Conservation (phyloP, 2,797 vertebrate species). For the Coranthus polyacanthus region DNA sequence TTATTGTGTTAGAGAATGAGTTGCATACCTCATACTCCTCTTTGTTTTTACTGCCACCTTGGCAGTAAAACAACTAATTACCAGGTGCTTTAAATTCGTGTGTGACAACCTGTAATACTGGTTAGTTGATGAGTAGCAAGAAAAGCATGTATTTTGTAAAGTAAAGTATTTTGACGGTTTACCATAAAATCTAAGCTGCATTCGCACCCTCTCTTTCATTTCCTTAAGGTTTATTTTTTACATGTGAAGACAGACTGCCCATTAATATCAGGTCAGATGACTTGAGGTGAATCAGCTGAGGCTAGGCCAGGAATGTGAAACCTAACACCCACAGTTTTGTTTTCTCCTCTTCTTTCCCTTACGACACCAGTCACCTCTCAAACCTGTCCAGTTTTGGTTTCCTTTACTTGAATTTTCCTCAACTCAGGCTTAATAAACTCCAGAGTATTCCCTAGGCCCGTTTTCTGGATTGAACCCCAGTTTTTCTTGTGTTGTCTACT, state of each 20-base stretch:
- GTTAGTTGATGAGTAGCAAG: not conserved
- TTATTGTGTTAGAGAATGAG: too few species aligned
- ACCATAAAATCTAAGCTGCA: not conserved
- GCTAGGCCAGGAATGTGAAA: constrained; percentile 71
- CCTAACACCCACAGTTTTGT: constrained; percentile 30
- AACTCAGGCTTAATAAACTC: too few species aligned
- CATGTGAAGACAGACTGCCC: too few species aligned
- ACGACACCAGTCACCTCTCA: too few species aligned
- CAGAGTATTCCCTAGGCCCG: too few species aligned
- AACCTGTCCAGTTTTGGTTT: constrained; percentile 36
- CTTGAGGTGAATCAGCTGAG: constrained; percentile 36
- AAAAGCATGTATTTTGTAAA: too few species aligned
- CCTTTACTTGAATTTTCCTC: not conserved
- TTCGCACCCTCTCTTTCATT: not conserved
- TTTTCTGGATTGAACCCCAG: not conserved
- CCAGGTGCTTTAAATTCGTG: not conserved
- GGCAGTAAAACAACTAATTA: not conserved
- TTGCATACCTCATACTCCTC: too few species aligned
- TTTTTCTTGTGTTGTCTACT: not conserved
- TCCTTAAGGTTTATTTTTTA: not conserved
- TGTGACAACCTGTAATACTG: not conserved
- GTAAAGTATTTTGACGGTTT: too few species aligned
- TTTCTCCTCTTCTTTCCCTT: not conserved
- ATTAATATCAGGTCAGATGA: constrained; percentile 33
- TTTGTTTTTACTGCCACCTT: too few species aligned